Conservation (phyloP, 2,888 invertebrate genomes). For the Laspeyria flexula region DNA sequence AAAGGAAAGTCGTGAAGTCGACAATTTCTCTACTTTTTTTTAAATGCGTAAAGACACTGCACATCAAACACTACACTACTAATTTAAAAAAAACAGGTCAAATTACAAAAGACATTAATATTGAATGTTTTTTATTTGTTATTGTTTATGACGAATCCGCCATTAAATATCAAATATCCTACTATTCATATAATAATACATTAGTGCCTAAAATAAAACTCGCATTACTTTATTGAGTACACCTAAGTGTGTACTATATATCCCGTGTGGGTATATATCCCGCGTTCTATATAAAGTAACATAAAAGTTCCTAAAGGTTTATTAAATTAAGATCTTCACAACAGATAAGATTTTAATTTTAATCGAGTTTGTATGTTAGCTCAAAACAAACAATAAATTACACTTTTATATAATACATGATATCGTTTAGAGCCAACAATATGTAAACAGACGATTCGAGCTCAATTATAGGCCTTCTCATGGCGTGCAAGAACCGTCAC, state of each 20-base stretch:
- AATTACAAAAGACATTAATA: constrained; percentile 6
- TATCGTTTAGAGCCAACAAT: no score
- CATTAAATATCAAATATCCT: not conserved
- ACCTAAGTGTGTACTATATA: no score
- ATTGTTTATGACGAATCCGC: not conserved
- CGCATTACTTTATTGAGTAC: not conserved
- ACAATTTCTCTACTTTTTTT: constrained; percentile 33
- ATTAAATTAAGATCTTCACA: no score
- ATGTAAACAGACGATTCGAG: no score
- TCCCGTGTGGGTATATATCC: no score
- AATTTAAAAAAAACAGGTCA: constrained; percentile 9
- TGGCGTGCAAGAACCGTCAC: not conserved
- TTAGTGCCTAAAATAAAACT: not conserved
- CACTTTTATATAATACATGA: no score
- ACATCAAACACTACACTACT: constrained; percentile 4
- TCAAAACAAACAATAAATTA: no score
- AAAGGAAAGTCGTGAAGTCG: constrained; percentile 48
- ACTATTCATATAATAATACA: no score
- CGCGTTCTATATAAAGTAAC: no score
- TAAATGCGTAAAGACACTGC: constrained; percentile 13
- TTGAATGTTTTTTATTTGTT: not conserved
- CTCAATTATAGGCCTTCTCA: not conserved
- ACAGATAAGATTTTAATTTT: no score
- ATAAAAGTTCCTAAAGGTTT: no score
- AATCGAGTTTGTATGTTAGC: no score